Evolutionary conservation across 2,888 invertebrate genomes (phyloP), one percentile per base, ranked within the genome.

Genomic region (Glaucopsyche alexis): DNA sequence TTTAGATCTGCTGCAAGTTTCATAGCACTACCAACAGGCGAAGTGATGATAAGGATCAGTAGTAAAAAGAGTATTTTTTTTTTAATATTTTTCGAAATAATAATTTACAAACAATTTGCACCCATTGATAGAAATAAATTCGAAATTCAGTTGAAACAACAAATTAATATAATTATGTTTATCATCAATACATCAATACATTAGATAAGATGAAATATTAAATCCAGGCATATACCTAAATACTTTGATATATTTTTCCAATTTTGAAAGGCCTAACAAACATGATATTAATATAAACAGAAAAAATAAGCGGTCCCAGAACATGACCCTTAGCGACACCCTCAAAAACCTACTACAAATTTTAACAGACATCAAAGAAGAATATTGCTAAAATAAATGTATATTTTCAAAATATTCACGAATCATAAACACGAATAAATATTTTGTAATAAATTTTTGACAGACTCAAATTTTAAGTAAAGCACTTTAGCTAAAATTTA

Each of bases 51-150:
- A 55, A 55, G 55, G 55, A 55, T 19, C 19, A 19, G 9, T 6
- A 55, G 2, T 47, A 60, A 71, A 71, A 71, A 50, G 42, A 50
- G 14, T 14, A 66, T 81, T 82, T 81, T 78, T 86, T 85, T 86
- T 85, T 86, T 87, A 81, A 80, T 78, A 83, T 79, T 77, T 77
- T 81, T 80, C 77, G 76, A 81, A 79, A 81, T 80, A 75, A 76
- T 78, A 78, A 65, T 60, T 78, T 80, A 80, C 79, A 79, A 75
- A 82, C 80, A 75, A 73, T 75, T 75, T 77, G 75, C 71, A 73
- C 74, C 71, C 71, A 71, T 73, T 77, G 76, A 79, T 79, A 73
- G 75, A 81, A 80, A 84, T 84, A 86, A 86, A 86, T 86, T 86
- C 85, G 80, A 79, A 76, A 67, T 67, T 47, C 7, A 49, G 47